These are phyloP conservation scores for Paedocypris micromegethes DNA, from an alignment of 2,797 vertebrate species.

Conservation along the genomic window DNA sequence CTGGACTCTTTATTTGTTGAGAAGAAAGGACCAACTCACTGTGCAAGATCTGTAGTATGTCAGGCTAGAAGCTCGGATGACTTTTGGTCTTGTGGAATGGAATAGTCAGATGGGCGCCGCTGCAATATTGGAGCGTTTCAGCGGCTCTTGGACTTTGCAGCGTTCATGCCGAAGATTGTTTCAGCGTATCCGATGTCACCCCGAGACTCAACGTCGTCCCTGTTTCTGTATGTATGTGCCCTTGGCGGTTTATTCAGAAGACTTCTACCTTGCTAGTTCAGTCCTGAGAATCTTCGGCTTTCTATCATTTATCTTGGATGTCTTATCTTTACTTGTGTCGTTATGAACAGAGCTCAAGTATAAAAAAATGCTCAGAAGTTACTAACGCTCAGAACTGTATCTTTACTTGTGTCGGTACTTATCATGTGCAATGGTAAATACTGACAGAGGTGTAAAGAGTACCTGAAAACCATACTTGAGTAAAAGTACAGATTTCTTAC, in stretches of 20 bases:
- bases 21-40: slow-evolving; percentile 7
- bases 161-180: slow-evolving; percentile 62
- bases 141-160: slow-evolving; percentile 54
- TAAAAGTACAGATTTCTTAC: too few species aligned
- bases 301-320: too few species aligned
- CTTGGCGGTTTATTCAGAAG: background rate
- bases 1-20: background rate
- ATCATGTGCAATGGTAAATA: too few species aligned
- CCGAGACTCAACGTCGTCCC: slow-evolving; percentile 64
- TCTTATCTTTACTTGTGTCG: too few species aligned
- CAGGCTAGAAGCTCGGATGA: slow-evolving; percentile 3
- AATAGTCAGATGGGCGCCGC: slow-evolving; percentile 61
- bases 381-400: too few species aligned
- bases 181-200: slow-evolving; percentile 72
- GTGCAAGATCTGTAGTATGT: slow-evolving; percentile 1
- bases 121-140: slow-evolving; percentile 72
- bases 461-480: too few species aligned
- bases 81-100: slow-evolving; percentile 18
- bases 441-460: too few species aligned
- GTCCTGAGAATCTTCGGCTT: too few species aligned
- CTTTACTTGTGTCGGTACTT: too few species aligned
- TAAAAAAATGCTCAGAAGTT: too few species aligned
- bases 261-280: background rate
- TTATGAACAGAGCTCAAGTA: too few species aligned
- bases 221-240: slow-evolving; percentile 68